Percentiles rank a stretch among this genome's conserved stretches.
Conservation (phyloP, 2,888 invertebrate genomes). For the Fragum sueziense region DNA sequence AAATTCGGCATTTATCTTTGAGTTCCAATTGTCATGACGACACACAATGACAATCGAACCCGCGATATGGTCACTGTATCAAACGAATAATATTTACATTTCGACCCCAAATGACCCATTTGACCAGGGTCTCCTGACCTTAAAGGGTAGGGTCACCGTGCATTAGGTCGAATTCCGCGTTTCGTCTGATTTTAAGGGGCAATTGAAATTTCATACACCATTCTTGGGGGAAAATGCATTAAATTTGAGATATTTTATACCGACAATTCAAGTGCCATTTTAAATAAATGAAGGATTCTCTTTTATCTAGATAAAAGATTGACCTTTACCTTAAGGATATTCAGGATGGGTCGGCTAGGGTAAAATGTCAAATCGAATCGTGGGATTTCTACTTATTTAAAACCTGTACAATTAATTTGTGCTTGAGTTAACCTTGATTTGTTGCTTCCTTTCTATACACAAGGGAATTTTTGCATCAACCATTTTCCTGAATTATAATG, state of each 20-base stretch:
- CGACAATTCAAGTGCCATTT: slow-evolving; percentile 22
- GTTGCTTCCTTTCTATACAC: too few species aligned
- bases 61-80: slow-evolving; percentile 10
- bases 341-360: slow-evolving; percentile 2
- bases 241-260: slow-evolving; percentile 34
- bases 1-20: too few species aligned
- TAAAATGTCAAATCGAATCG: slow-evolving; percentile 46
- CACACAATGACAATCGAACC: slow-evolving; percentile 10
- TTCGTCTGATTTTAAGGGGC: slow-evolving; percentile 22
- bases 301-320: slow-evolving; percentile 25
- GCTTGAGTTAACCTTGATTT: too few species aligned
- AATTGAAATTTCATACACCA: slow-evolving; percentile 53
- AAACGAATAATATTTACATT: slow-evolving; percentile 43
- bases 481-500: too few species aligned
- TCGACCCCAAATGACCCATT: slow-evolving; percentile 40
- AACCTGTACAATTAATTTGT: too few species aligned
- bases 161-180: slow-evolving; percentile 35
- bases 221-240: slow-evolving; percentile 40
- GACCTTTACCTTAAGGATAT: neutral
- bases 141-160: slow-evolving; percentile 46
- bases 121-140: slow-evolving; percentile 43
- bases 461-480: too few species aligned
- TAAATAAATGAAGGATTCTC: slow-evolving; percentile 31
- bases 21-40: too few species aligned
- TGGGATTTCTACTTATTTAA: slow-evolving; percentile 26